A percentile compares a stretch with the other conserved stretches of the same genome.
These are phyloP conservation scores for Xanthia togata DNA, from an alignment of 2,888 invertebrate species.

Conservation along the genomic window DNA sequence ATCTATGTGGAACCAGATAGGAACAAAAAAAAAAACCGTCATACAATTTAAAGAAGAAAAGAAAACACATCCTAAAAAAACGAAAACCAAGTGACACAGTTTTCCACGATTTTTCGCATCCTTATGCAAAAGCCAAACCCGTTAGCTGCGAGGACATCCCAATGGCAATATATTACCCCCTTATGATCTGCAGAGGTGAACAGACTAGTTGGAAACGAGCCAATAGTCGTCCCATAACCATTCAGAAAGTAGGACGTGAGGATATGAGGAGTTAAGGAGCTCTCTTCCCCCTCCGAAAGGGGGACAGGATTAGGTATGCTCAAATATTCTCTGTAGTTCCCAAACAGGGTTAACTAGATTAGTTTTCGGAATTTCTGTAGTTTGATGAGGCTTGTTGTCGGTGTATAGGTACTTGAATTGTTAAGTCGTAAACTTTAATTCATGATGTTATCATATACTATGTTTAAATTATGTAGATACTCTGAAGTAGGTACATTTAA, in stretches of 20 bases:
- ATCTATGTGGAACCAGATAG: not conserved
- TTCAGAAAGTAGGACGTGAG: constrained; percentile 39
- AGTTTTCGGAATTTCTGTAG: constrained; percentile 19
- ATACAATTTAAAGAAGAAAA: not conserved
- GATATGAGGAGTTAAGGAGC: constrained; percentile 18
- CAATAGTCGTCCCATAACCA: constrained; percentile 42
- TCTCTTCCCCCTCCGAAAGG: not conserved
- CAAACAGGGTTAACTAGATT: constrained; percentile 30
- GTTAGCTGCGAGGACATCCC: constrained; percentile 18
- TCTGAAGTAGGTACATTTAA: not conserved
- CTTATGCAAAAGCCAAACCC: constrained; percentile 30
- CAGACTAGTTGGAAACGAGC: constrained; percentile 46
- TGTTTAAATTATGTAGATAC: not conserved
- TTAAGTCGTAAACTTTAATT: not conserved
- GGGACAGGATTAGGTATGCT: constrained; percentile 16
- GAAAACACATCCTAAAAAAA: not conserved
- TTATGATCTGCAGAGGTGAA: constrained; percentile 38
- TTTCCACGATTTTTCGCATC: constrained; percentile 15
- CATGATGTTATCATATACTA: not conserved
- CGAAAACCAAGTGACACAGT: not conserved
- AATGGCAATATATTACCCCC: constrained; percentile 27
- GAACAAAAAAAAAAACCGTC: not conserved
- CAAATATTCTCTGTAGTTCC: constrained; percentile 23
- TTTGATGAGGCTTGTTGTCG: constrained; percentile 11
- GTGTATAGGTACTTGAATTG: not conserved